Evolutionary conservation across 2,888 invertebrate species (phyloP).

Genomic region (Theristus sp.): DNA sequence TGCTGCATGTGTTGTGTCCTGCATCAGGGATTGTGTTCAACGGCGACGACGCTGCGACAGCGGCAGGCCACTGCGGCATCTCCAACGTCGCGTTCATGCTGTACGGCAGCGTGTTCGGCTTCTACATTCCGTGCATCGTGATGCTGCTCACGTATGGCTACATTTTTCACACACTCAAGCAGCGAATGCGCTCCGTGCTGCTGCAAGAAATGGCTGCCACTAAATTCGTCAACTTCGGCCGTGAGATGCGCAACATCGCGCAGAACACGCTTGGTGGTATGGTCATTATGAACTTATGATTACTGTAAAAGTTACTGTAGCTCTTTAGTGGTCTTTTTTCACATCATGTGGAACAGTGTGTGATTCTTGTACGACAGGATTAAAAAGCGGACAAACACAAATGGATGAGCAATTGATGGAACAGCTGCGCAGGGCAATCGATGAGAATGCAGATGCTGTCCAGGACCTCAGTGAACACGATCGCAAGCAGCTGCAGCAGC

Average conservation of each 20-base stretch:
- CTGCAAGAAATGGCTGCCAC: constrained; percentile 16
- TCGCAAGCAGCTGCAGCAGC: neutral
- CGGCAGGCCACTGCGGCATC: constrained; percentile 7
- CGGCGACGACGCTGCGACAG: constrained; percentile 11
- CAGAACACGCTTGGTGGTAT: neutral
- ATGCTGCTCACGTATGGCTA: constrained; percentile 22
- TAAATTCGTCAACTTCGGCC: neutral
- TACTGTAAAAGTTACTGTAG: no score
- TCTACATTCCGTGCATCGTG: constrained; percentile 36
- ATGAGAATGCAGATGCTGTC: neutral
- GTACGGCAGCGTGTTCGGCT: constrained; percentile 27
- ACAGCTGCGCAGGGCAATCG: neutral
- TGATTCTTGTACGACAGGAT: no score
- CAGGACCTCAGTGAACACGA: neutral
- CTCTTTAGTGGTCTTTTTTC: no score
- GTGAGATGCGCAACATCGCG: neutral
- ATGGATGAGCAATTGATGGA: neutral
- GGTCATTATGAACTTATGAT: no score
- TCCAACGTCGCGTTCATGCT: constrained; percentile 23
- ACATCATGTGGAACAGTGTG: no score
- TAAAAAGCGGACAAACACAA: no score
- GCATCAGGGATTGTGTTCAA: constrained; percentile 21
- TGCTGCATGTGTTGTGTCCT: no score
- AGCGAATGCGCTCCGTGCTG: constrained; percentile 23
- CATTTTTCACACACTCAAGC: constrained; percentile 29